Conservation (phyloP, 2,888 invertebrate genomes). For the Synanthedon formicaeformis region DNA sequence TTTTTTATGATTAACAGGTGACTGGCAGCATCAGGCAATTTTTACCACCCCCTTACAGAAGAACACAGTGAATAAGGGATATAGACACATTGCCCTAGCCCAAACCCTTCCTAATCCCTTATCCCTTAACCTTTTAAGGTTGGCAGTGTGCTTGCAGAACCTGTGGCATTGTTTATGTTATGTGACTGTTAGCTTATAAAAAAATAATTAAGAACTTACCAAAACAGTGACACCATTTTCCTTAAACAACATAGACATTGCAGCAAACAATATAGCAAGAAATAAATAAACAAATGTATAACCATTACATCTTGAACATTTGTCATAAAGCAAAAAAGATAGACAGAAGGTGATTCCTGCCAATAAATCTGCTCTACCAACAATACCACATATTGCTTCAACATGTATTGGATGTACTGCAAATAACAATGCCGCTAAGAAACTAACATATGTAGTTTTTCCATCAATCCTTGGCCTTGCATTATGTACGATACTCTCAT, state of each 20-base stretch:
- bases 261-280: conserved; percentile 53
- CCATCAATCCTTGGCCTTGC: conserved; percentile 6
- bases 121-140: too few relatives aligned
- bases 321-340: conserved; percentile 76
- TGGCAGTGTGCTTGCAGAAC: too few relatives aligned
- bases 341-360: conserved; percentile 82
- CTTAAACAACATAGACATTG: conserved; percentile 86
- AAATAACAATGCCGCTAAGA: conserved; percentile 81
- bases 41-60: too few relatives aligned
- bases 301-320: conserved; percentile 12
- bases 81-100: too few relatives aligned
- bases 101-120: too few relatives aligned
- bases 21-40: too few relatives aligned
- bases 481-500: conserved; percentile 19
- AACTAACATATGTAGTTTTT: conserved; percentile 52
- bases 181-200: too few relatives aligned
- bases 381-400: conserved; percentile 92
- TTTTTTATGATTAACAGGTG: too few relatives aligned
- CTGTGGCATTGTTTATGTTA: too few relatives aligned
- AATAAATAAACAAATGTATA: conserved; percentile 22
- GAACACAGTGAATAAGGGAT: too few relatives aligned
- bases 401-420: conserved; percentile 93
- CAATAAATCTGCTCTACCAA: conserved; percentile 92
- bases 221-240: conserved; percentile 93
- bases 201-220: conserved; percentile 78